A percentile compares a stretch with the other conserved stretches of the same genome.
Evolutionary conservation across 2,888 invertebrate genomes (phyloP).

Genomic region (Andrena praecox): DNA sequence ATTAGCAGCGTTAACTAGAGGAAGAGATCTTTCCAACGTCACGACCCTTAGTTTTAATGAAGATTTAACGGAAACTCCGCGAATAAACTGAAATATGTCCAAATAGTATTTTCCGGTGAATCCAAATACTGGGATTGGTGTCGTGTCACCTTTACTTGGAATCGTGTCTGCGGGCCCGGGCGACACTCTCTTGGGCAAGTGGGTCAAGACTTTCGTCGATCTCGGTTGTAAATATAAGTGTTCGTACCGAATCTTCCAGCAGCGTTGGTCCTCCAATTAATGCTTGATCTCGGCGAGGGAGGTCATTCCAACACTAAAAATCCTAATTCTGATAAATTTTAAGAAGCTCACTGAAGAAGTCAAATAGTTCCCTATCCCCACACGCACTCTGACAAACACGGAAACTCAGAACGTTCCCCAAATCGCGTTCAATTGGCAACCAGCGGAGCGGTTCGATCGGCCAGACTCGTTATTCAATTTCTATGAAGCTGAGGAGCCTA

Average conservation of each 20-base stretch:
- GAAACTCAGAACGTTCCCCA: constrained; percentile 27
- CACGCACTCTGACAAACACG: neutral
- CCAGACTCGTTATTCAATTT: constrained; percentile 58
- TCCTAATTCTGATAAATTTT: neutral
- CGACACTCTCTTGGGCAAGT: neutral
- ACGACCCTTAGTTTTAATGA: too few relatives aligned
- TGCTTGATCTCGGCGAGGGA: too few relatives aligned
- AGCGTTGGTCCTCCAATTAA: too few relatives aligned
- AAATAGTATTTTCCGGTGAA: too few relatives aligned
- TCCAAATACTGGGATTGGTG: too few relatives aligned
- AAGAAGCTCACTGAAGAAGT: neutral
- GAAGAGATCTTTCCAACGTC: too few relatives aligned
- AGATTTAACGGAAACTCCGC: too few relatives aligned
- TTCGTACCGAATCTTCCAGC: neutral
- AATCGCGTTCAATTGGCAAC: constrained; percentile 46
- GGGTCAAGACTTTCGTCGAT: constrained; percentile 10
- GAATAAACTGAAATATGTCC: too few relatives aligned
- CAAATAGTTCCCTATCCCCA: neutral
- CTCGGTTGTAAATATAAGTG: neutral
- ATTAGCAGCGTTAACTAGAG: too few relatives aligned
- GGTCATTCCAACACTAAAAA: too few relatives aligned
- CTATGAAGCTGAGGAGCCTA: constrained; percentile 48
- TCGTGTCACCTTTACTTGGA: too few relatives aligned
- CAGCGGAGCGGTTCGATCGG: constrained; percentile 48
- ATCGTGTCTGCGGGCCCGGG: too few relatives aligned